Conservation (phyloP, 1,140 invertebrate genomes). For the Prorops nasuta region DNA sequence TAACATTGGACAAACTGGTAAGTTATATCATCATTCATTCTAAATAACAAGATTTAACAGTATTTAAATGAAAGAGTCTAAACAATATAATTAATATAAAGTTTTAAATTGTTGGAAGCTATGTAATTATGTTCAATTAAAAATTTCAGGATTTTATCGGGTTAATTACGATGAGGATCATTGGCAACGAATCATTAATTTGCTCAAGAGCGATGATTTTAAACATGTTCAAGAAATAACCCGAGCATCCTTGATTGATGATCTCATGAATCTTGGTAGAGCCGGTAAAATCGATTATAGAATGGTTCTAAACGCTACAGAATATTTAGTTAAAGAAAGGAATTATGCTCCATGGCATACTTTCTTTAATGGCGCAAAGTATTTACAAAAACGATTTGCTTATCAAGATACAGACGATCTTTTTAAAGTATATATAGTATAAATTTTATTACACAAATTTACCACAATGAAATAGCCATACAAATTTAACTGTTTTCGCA, state of each 20-base stretch:
- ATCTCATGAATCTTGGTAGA: conserved; percentile 75
- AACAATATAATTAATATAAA: too few relatives aligned
- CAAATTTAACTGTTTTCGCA: too few relatives aligned
- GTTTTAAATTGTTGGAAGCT: too few relatives aligned
- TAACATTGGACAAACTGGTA: conserved; percentile 57
- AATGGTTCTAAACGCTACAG: conserved; percentile 58
- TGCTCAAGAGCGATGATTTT: conserved; percentile 56
- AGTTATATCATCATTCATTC: too few relatives aligned
- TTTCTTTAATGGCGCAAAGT: conserved; percentile 60
- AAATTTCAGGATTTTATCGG: conserved; percentile 54
- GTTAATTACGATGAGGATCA: conserved; percentile 73
- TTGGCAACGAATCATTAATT: conserved; percentile 63
- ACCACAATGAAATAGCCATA: too few relatives aligned
- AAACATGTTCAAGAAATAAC: conserved; percentile 61
- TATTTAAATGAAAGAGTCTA: not conserved
- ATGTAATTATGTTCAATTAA: too few relatives aligned
- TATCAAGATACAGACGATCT: too few relatives aligned
- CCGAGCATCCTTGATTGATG: conserved; percentile 78
- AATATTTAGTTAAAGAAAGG: conserved; percentile 65
- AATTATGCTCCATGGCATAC: conserved; percentile 70
- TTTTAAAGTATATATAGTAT: conserved; percentile 21
- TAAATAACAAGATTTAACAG: not conserved
- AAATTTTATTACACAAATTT: too few relatives aligned
- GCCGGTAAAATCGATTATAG: conserved; percentile 62
- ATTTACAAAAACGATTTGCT: conserved; percentile 57